Evolutionary conservation across 92 coral and sea anemone genomes (phyloP), one percentile per base, ranked within the genome.

Genomic region (Actinostola sp.): DNA sequence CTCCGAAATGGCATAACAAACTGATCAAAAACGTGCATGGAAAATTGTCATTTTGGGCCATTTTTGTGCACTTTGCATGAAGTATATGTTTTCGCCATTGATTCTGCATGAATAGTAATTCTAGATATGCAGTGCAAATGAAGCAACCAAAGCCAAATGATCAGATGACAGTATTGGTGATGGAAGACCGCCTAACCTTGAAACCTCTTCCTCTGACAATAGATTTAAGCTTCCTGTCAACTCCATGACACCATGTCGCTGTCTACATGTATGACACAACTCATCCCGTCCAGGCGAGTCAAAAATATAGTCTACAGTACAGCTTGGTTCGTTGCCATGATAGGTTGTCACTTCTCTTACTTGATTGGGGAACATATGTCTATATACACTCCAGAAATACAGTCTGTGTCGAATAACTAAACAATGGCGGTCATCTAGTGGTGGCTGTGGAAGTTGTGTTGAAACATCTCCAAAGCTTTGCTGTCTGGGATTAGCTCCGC

Each of bases 251-350:
- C 80, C 72, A 77, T 86, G 86, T 13, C 54, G 27, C 51, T 63
- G 50, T 54, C 43, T 29, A 46, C 81, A 77, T 24, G 44, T 51
- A 3, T 33, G 19, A 51, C 79, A 77, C 35, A 27, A 16, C 30
- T 30, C 74, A 43, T 48, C 58, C 15, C 21, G 20, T 13, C 92
- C 92, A 67, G 71, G 62, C 21, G 97, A 86, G 25, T 71, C 80
- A 71, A 88, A 92, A 26, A 95, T 83, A 45, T 82, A 95, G 46
- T 95, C 99, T 19, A 95, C 99, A 25, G 93, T 92, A 41, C 91
- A 85, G 63, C 99, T 79, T 28, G 83, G 83, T 45, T 75, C 81
- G 21, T 32, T 53, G 5, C 83, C 90, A 72, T 95, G 99, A 57
- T 72, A 95, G 20, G 99, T 95, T 1, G 97, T 91, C 20, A 92